These are phyloP conservation scores for Muscicapa adusta DNA, from an alignment of 2,113 vertebrate species.

Conservation along the genomic window DNA sequence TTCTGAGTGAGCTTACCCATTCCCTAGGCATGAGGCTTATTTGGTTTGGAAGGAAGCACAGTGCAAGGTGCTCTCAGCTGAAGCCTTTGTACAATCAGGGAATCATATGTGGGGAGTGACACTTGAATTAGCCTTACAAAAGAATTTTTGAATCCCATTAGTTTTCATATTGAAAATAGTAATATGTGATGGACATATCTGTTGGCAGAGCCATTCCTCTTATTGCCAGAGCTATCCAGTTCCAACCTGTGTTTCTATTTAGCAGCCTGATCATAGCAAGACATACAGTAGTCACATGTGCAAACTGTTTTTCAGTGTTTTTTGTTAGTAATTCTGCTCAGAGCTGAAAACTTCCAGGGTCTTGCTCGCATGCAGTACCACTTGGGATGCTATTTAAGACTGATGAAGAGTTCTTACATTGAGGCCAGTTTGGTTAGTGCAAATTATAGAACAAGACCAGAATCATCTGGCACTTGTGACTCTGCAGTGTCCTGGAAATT, in stretches of 20 bases:
- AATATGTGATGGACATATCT: background rate
- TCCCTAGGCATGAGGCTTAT: background rate
- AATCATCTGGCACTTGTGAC: conserved; percentile 55
- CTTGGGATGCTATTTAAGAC: conserved; percentile 29
- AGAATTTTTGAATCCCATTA: background rate
- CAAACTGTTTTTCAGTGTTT: background rate
- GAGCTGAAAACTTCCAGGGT: background rate
- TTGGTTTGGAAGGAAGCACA: background rate
- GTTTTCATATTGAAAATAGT: background rate
- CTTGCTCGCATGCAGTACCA: background rate
- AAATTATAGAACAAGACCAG: conserved; percentile 50
- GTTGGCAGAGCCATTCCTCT: background rate
- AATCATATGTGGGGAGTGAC: background rate
- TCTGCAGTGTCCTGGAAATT: conserved; percentile 60
- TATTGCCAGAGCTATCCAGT: background rate
- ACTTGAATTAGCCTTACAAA: background rate
- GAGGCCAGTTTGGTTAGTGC: conserved; percentile 41
- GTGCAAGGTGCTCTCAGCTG: background rate
- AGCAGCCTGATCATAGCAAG: background rate
- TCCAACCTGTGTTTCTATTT: background rate
- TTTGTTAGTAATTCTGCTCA: background rate
- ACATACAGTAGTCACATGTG: background rate
- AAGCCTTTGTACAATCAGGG: background rate
- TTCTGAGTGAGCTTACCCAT: background rate
- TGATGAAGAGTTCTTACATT: background rate